These are phyloP conservation scores for Channa argus DNA, from an alignment of 2,113 vertebrate species.

Conservation along the genomic window DNA sequence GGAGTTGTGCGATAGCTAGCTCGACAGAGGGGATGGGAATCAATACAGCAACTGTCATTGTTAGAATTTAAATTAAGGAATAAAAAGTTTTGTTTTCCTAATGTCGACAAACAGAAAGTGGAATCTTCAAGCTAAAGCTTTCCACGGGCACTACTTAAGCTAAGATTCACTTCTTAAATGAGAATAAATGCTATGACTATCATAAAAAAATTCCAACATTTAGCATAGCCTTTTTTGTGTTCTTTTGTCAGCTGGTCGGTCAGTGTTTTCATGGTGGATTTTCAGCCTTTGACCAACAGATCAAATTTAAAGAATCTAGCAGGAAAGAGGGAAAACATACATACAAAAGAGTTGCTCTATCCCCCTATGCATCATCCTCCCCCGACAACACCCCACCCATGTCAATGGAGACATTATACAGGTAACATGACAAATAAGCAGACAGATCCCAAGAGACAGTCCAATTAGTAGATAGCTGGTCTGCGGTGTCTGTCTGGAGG, in stretches of 20 bases:
- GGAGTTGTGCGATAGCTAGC: slow-evolving; percentile 72
- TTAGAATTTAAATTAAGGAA: slow-evolving; percentile 71
- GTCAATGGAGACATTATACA: slow-evolving; percentile 70
- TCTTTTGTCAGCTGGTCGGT: slow-evolving; percentile 69
- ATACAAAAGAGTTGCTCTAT: slow-evolving; percentile 66
- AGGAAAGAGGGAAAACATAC: slow-evolving; percentile 57
- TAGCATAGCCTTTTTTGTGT: slow-evolving; percentile 68
- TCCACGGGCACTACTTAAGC: slow-evolving; percentile 90
- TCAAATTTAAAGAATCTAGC: slow-evolving; percentile 65
- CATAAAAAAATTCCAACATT: slow-evolving; percentile 73
- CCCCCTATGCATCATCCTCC: slow-evolving; percentile 61
- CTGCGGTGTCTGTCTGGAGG: slow-evolving; percentile 64
- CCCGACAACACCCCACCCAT: slow-evolving; percentile 54
- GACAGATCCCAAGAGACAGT: slow-evolving; percentile 49
- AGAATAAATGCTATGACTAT: slow-evolving; percentile 84
- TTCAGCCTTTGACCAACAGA: slow-evolving; percentile 63
- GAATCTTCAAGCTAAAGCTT: slow-evolving; percentile 93
- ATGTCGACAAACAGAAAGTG: slow-evolving; percentile 73
- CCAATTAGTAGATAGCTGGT: slow-evolving; percentile 58
- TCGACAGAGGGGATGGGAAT: slow-evolving; percentile 37
- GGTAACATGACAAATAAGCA: slow-evolving; percentile 63
- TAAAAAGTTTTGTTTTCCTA: slow-evolving; percentile 66
- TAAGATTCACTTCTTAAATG: slow-evolving; percentile 94
- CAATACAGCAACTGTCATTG: slow-evolving; percentile 64
- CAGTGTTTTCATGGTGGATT: slow-evolving; percentile 55